These are phyloP conservation scores for Fissipunctia ypsillon DNA, from an alignment of 2,888 invertebrate species.

Conservation along the genomic window DNA sequence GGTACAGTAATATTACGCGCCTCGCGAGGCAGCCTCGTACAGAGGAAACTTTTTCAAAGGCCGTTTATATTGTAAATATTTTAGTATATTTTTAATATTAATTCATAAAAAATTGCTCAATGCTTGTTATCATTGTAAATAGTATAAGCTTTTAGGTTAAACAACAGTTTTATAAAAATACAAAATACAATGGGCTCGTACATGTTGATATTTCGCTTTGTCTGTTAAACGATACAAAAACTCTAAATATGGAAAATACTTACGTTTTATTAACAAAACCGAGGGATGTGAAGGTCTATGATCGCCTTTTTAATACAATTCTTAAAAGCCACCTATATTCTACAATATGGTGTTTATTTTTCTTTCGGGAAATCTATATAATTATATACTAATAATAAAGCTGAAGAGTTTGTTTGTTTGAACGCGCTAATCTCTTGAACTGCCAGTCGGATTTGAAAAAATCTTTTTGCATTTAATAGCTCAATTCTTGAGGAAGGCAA, in stretches of 20 bases:
- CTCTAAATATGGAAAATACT: background rate
- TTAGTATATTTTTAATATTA: constrained; percentile 64
- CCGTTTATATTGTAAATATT: constrained; percentile 69
- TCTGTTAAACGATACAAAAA: background rate
- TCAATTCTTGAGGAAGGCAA: too few relatives aligned
- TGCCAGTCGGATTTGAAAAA: too few relatives aligned
- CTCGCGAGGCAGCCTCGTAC: constrained; percentile 45
- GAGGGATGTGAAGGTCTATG: too few relatives aligned
- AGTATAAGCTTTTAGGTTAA: constrained; percentile 64
- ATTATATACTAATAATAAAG: too few relatives aligned
- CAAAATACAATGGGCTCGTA: constrained; percentile 38
- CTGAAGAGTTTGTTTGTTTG: too few relatives aligned
- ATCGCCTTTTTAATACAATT: too few relatives aligned
- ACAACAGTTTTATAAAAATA: constrained; percentile 58
- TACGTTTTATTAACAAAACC: too few relatives aligned
- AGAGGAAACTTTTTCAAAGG: constrained; percentile 61
- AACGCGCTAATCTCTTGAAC: too few relatives aligned
- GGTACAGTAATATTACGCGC: constrained; percentile 24
- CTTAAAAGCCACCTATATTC: too few relatives aligned
- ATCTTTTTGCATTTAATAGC: too few relatives aligned
- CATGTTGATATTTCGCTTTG: background rate
- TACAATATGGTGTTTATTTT: background rate
- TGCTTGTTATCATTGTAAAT: constrained; percentile 72
- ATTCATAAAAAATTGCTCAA: constrained; percentile 78
- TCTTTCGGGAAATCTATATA: too few relatives aligned